Evolutionary conservation across 2,113 vertebrate genomes (phyloP).

Genomic region (Ia io): DNA sequence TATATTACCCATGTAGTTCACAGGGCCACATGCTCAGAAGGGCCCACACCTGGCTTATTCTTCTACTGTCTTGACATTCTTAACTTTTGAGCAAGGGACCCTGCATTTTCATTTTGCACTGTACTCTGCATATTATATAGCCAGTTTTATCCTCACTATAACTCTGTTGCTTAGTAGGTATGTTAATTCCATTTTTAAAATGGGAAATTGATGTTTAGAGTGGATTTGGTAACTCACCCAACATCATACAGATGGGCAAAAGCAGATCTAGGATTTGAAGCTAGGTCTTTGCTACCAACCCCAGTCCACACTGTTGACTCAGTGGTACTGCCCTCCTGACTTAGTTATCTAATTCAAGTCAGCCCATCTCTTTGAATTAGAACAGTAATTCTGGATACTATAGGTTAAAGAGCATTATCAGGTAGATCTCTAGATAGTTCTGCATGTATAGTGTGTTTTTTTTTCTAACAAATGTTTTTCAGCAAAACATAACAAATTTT

Average conservation of each 20-base stretch:
- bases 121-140: background rate
- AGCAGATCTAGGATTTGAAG: background rate
- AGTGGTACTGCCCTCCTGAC: background rate
- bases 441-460: background rate
- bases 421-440: background rate
- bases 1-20: too few relatives aligned
- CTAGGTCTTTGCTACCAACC: background rate
- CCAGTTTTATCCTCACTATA: background rate
- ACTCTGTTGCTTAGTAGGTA: background rate
- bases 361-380: background rate
- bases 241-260: background rate
- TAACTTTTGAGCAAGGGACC: background rate
- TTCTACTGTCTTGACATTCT: background rate
- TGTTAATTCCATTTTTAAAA: background rate
- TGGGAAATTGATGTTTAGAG: background rate
- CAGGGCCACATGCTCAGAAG: background rate
- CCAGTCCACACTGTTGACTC: background rate
- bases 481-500: slow-evolving; percentile 37
- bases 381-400: background rate
- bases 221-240: background rate
- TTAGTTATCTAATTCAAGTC: background rate
- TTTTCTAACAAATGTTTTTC: slow-evolving; percentile 5
- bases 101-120: background rate
- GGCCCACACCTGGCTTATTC: background rate
- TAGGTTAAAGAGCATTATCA: background rate